These are phyloP conservation scores for Hypselothyrea guttata DNA, from an alignment of 2,888 invertebrate genomes.

Conservation along the genomic window DNA sequence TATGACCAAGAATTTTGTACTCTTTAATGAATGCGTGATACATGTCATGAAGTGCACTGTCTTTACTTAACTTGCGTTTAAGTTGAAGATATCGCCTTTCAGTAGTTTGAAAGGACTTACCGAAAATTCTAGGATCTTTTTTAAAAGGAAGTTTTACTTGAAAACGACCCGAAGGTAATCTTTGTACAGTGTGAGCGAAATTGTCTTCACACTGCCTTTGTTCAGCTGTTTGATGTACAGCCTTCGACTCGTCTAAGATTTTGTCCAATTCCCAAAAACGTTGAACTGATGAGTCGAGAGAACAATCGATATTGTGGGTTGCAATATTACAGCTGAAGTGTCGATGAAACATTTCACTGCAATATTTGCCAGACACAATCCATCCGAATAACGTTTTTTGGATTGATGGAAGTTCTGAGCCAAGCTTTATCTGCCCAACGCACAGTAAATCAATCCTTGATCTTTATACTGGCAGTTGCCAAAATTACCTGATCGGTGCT, in stretches of 20 bases:
- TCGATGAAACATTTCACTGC: background rate
- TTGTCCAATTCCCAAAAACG: slow-evolving; percentile 3
- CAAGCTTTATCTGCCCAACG: slow-evolving; percentile 4
- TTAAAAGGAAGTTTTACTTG: background rate
- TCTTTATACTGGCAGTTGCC: background rate
- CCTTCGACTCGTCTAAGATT: background rate
- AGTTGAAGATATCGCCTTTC: background rate
- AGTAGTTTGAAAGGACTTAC: background rate
- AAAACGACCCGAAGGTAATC: background rate
- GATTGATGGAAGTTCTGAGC: background rate
- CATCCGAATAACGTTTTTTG: slow-evolving; percentile 11
- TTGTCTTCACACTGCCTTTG: background rate
- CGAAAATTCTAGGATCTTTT: no score
- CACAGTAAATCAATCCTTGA: background rate
- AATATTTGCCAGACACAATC: slow-evolving; percentile 4
- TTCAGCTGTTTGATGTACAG: background rate
- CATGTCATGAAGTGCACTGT: background rate
- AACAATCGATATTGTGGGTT: background rate
- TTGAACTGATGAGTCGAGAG: slow-evolving; percentile 2
- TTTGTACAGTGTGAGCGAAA: background rate
- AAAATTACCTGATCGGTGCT: slow-evolving; percentile 1
- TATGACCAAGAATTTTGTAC: background rate
- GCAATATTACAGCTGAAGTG: background rate
- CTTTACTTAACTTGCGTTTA: background rate
- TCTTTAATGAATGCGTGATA: background rate